Percentiles rank a stretch among this genome's conserved stretches.
Conservation (phyloP, 1,140 invertebrate species). For the Macrotrachela quadricornifera region DNA sequence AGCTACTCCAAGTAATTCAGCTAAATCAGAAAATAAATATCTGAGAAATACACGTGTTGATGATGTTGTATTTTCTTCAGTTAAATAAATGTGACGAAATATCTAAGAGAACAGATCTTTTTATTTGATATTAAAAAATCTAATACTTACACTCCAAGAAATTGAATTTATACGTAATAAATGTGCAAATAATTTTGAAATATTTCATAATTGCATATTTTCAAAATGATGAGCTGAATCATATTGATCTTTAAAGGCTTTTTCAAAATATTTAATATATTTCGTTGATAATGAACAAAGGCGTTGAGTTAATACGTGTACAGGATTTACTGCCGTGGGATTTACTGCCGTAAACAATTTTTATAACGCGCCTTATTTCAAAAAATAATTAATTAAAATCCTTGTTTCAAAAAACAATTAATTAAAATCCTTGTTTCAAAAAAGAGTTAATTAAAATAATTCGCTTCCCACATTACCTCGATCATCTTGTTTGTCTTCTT, state of each 20-base stretch:
- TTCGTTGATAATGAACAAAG: slow-evolving; percentile 70
- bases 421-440: slow-evolving; percentile 55
- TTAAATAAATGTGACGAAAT: slow-evolving; percentile 34
- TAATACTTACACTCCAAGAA: slow-evolving; percentile 61
- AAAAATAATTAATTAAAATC: slow-evolving; percentile 95
- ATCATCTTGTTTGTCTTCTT: slow-evolving; percentile 95
- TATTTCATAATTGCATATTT: slow-evolving; percentile 86
- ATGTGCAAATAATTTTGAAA: slow-evolving; percentile 92
- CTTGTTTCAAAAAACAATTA: slow-evolving; percentile 98
- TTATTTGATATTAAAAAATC: too few species aligned
- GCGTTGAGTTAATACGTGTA: slow-evolving; percentile 66
- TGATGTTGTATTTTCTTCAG: slow-evolving; percentile 88
- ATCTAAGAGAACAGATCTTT: too few species aligned
- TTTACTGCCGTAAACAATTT: slow-evolving; percentile 55
- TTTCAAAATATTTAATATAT: slow-evolving; percentile 73
- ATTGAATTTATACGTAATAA: slow-evolving; percentile 87
- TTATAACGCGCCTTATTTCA: slow-evolving; percentile 74
- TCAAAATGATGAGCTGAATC: slow-evolving; percentile 65
- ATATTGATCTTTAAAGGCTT: slow-evolving; percentile 86
- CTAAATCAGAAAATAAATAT: slow-evolving; percentile 81
- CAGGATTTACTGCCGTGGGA: slow-evolving; percentile 92
- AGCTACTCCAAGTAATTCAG: slow-evolving; percentile 77
- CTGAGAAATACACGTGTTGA: slow-evolving; percentile 93
- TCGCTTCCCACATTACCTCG: slow-evolving; percentile 92
- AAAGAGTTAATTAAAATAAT: slow-evolving; percentile 85